phyloP scores from a whole-genome alignment of 1,140 invertebrate genomes.

The Brachionus plicatilis region DNA sequence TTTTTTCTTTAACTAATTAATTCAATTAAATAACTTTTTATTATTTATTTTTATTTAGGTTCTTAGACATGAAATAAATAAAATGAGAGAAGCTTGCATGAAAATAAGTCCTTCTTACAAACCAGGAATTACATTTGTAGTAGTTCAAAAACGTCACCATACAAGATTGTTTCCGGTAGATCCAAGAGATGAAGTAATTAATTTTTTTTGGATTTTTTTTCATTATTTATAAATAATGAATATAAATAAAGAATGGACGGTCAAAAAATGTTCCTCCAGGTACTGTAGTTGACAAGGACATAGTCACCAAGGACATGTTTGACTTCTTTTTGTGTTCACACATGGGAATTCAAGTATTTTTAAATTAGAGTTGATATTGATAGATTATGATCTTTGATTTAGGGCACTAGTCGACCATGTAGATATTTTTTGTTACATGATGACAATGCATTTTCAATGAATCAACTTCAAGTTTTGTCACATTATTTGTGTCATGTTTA shows the following conservation, averaged over 20 bases:
- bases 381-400: neutral
- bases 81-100: slow-evolving; percentile 94
- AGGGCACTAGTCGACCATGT: slow-evolving; percentile 39
- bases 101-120: slow-evolving; percentile 95
- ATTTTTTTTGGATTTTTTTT: neutral
- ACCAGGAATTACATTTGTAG: slow-evolving; percentile 98
- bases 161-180: slow-evolving; percentile 94
- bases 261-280: slow-evolving; percentile 98
- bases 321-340: slow-evolving; percentile 99
- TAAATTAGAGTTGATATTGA: neutral
- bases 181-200: slow-evolving; percentile 72
- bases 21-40: neutral
- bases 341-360: slow-evolving; percentile 88
- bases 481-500: slow-evolving; percentile 84
- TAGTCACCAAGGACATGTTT: slow-evolving; percentile 98
- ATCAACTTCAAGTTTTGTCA: slow-evolving; percentile 58
- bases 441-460: slow-evolving; percentile 29
- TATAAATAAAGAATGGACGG: slow-evolving; percentile 74
- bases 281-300: slow-evolving; percentile 96
- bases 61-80: slow-evolving; percentile 88
- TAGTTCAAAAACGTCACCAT: slow-evolving; percentile 96
- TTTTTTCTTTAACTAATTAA: no score
- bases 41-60: neutral
- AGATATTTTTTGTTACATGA: slow-evolving; percentile 35
- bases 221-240: neutral